These are phyloP conservation scores for Hyphantria cunea DNA, from an alignment of 1,140 invertebrate species.

Conservation along the genomic window DNA sequence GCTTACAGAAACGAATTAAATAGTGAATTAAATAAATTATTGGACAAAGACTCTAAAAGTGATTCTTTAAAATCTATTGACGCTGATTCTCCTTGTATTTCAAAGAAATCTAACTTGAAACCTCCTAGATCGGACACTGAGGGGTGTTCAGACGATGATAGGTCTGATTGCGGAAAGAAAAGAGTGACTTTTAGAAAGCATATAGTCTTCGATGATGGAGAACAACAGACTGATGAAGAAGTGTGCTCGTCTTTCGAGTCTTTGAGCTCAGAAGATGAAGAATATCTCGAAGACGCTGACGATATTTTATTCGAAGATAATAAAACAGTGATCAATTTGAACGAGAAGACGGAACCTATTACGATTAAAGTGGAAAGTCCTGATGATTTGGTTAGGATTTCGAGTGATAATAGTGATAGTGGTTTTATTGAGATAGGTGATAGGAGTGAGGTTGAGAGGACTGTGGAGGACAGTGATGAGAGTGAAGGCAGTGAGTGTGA, in stretches of 20 bases:
- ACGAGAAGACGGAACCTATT: conserved; percentile 42
- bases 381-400: conserved; percentile 56
- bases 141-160: conserved; percentile 68
- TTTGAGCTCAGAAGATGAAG: conserved; percentile 66
- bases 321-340: conserved; percentile 52
- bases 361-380: conserved; percentile 53
- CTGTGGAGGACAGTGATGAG: conserved; percentile 56
- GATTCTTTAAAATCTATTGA: conserved; percentile 6
- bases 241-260: conserved; percentile 72
- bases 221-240: conserved; percentile 72
- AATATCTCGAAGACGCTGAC: conserved; percentile 62
- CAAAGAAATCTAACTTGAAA: conserved; percentile 72
- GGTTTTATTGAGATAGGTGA: conserved; percentile 70
- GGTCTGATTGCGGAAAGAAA: conserved; percentile 70
- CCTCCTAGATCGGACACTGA: conserved; percentile 68
- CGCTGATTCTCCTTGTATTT: conserved; percentile 46
- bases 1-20: conserved; percentile 60
- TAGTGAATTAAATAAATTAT: conserved; percentile 60
- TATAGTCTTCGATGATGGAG: conserved; percentile 72
- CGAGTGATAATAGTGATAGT: conserved; percentile 77
- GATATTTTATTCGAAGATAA: conserved; percentile 52
- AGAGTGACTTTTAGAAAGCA: conserved; percentile 70
- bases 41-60: conserved; percentile 38
- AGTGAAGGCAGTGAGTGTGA: conserved; percentile 41
- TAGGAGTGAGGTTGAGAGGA: conserved; percentile 45